Percentiles rank a stretch among this genome's conserved stretches.
Conservation (phyloP, 2,113 vertebrate species). For the Aphyosemion australe region DNA sequence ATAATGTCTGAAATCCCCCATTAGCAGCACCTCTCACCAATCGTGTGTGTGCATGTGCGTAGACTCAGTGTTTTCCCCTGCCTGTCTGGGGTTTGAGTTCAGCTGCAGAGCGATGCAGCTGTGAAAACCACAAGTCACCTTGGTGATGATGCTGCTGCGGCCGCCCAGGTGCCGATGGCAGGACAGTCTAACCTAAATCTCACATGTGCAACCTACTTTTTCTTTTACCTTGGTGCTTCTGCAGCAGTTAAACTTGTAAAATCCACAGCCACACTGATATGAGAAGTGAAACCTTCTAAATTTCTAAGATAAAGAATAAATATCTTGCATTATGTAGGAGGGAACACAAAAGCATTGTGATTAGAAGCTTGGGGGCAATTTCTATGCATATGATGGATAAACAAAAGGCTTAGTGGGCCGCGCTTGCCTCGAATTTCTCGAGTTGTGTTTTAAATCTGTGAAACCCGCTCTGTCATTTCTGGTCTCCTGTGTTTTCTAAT, state of each 20-base stretch:
- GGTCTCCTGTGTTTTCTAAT: conserved; percentile 53
- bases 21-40: neutral
- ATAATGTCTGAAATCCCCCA: neutral
- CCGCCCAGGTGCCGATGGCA: conserved; percentile 60
- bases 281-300: neutral
- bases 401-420: conserved; percentile 15
- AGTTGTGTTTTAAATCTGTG: conserved; percentile 48
- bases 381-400: conserved; percentile 38
- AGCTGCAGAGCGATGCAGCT: conserved; percentile 60
- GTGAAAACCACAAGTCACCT: conserved; percentile 54
- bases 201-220: conserved; percentile 55
- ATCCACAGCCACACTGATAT: neutral
- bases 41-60: conserved; percentile 2
- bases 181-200: conserved; percentile 56
- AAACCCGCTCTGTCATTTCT: conserved; percentile 37
- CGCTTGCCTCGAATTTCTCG: conserved; percentile 32
- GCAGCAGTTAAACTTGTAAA: conserved; percentile 2
- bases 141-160: conserved; percentile 29
- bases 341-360: conserved; percentile 25
- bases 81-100: conserved; percentile 26
- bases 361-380: conserved; percentile 37
- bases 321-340: neutral
- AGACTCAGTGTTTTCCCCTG: neutral
- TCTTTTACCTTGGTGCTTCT: conserved; percentile 9
- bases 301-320: neutral